Base-by-base conservation (phyloP, 1,140 invertebrate species). In the Aethina tumida region DNA sequence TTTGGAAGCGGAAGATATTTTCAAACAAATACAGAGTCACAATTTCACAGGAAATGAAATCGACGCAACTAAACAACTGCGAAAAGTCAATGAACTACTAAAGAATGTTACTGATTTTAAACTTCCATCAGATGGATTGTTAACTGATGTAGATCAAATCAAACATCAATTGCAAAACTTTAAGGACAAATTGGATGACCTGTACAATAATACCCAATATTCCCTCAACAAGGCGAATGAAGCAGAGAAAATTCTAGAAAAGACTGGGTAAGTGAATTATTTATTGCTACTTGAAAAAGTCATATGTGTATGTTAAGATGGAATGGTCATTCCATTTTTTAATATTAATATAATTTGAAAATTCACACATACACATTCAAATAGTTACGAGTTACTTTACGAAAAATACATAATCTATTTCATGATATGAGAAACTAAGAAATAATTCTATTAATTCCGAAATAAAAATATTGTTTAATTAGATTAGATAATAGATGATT, bases 111-210 rank as follows among this genome's bases (percentile, higher is more conserved):
- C 68, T 17, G 57, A 73, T 0, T 80, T 84, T 47, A 69, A 73
- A 16, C 48, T 70, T 13, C 83, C 84, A 0, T 75, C 85, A 1
- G 71, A 74, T 37, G 64, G 72, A 28, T 65, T 81, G 13, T 73
- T 60, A 24, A 39, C 46, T 3, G 49, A 59, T 6, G 67, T 80
- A 6, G 64, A 69, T 2, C 51, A 62, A 1, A 51, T 82, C 0
- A 65, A 73, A 15, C 65, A 71, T 15, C 65, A 68, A 13, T 72
- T 84, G 1, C 69, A 65, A 0, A 66, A 72, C 14, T 70, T 85
- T 10, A 73, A 72, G 17, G 63, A 65, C 0, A 81, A 83, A 43
- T 57, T 91, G 20, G 70, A 81, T 24, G 85, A 91, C 50, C 65
- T 93, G 33, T 63, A 71, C 25, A 73, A 79, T 37, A 75, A 79